Evolutionary conservation across 2,113 vertebrate species (phyloP), one percentile per base, ranked within the genome.

Genomic region (Neolamprologus fasciatus): DNA sequence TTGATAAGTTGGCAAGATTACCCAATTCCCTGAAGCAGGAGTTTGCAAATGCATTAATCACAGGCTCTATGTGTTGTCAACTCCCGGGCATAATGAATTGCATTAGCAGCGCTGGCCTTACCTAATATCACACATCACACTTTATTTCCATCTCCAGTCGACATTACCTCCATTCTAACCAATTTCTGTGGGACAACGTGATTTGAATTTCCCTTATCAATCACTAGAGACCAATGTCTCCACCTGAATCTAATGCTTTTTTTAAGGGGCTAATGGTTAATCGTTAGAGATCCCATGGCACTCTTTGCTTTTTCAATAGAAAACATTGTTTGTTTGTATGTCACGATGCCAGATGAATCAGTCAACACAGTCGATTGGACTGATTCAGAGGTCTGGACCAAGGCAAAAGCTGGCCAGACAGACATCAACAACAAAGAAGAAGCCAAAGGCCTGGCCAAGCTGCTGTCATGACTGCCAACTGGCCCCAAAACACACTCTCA

Each of bases 11-110:
- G 88, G 86, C 86, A 86, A 37, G 84, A 93, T 87, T 81, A 71
- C 58, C 51, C 23, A 9, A 54, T 91, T 89, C 82, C 82, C 89
- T 19, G 4, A 13, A 37, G 85, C 73, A 66, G 79, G 55, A 58
- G 57, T 51, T 55, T 63, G 84, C 86, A 81, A 92, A 93, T 91
- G 58, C 89, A 94, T 95, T 91, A 88, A 92, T 94, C 89, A 93
- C 82, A 6, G 68, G 86, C 84, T 86, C 87, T 84, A 84, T 86
- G 82, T 90, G 85, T 83, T 89, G 89, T 94, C 92, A 85, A 45
- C 84, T 58, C 80, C 79, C 47, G 31, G 61, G 81, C 73, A 87
- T 93, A 93, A 93, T 93, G 89, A 92, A 94, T 92, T 92, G 68
- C 85, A 87, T 86, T 87, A 89, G 83, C 80, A 40, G 80, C 10